Evolutionary conservation across 1,140 invertebrate species (phyloP).

Genomic region (Charaxes varanes): DNA sequence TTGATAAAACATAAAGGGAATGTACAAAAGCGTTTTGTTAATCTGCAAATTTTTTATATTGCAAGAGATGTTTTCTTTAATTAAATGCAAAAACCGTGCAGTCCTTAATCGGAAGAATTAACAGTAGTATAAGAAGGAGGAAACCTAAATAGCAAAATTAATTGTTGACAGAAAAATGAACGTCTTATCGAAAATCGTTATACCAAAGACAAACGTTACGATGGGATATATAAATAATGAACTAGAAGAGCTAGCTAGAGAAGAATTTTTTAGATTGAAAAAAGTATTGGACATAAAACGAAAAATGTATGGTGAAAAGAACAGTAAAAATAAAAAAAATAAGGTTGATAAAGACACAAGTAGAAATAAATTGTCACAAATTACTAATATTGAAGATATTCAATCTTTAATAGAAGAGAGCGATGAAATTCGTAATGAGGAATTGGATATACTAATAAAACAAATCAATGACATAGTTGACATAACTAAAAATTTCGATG

Average conservation of each 20-base stretch:
- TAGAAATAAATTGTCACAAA: too few species aligned
- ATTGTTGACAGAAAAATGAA: slow-evolving; percentile 81
- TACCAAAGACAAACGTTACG: slow-evolving; percentile 84
- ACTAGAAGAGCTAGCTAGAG: slow-evolving; percentile 87
- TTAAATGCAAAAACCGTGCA: slow-evolving; percentile 26
- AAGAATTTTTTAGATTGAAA: slow-evolving; percentile 89
- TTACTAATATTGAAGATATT: too few species aligned
- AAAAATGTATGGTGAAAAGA: slow-evolving; percentile 24
- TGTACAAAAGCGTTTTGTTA: too few species aligned
- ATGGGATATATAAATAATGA: slow-evolving; percentile 85
- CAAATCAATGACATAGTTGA: slow-evolving; percentile 28
- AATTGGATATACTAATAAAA: slow-evolving; percentile 27
- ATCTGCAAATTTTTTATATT: too few species aligned
- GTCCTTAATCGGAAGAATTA: slow-evolving; percentile 37
- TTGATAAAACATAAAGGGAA: too few species aligned
- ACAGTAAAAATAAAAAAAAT: slow-evolving; percentile 12
- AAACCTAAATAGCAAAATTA: slow-evolving; percentile 14
- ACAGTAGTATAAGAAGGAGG: slow-evolving; percentile 22
- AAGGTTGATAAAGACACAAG: too few species aligned
- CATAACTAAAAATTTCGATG: slow-evolving; percentile 28
- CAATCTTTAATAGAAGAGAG: slow-evolving; percentile 6
- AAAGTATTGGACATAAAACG: slow-evolving; percentile 81
- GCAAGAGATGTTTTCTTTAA: too few species aligned
- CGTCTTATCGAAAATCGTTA: slow-evolving; percentile 88
- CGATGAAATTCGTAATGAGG: neutral